Evolutionary conservation across 2,888 invertebrate species (phyloP), one percentile per base, ranked within the genome.

Genomic region (Ophion ellenae): DNA sequence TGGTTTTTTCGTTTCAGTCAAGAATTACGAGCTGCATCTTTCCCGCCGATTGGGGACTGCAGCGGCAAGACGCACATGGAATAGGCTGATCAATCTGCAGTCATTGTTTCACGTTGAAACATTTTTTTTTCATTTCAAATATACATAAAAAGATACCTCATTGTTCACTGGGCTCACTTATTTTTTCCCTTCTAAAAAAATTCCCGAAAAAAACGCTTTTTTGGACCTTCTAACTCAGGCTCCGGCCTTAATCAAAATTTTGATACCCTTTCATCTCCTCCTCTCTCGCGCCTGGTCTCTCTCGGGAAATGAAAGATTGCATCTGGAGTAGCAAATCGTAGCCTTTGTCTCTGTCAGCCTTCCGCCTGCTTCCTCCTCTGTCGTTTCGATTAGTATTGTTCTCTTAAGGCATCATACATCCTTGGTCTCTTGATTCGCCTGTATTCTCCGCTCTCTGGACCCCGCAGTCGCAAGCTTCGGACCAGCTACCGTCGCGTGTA

Each of bases 241-340:
- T 4, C 32, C 32, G 4, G 32, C 32, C 4, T 32, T 70, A 70
- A 47, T 28, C 0, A 17, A 70, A 10, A 53, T 53, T 53, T 53
- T 24, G 47, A 53, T 70, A 17, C 14, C 32, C 28, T 28, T 17
- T 28, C 17, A 24, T 36, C 17, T 14, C 28, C 47, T 14, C 28
- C n/a, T 28, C 28, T 70, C 32, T 17, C 53, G 36, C 24, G 36
- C 24, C 28, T 2, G 14, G 17, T 59, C 61, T 73, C 4, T 20
- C 20, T 61, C 40, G 40, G 17, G 70, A 40, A n/a, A 81, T 59
- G 14, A 14, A n/a, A 73, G 64, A 81, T 73, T 57, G 76, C 81
- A 77, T 84, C 66, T 53, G 32, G 47, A 61, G 71, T 59, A 75
- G 53, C 40, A 63, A 47, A 73, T 66, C 66, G 10, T n/a, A 17